Conservation (phyloP, 92 coral and sea anemone species). For the Palythoa grandiflora region DNA sequence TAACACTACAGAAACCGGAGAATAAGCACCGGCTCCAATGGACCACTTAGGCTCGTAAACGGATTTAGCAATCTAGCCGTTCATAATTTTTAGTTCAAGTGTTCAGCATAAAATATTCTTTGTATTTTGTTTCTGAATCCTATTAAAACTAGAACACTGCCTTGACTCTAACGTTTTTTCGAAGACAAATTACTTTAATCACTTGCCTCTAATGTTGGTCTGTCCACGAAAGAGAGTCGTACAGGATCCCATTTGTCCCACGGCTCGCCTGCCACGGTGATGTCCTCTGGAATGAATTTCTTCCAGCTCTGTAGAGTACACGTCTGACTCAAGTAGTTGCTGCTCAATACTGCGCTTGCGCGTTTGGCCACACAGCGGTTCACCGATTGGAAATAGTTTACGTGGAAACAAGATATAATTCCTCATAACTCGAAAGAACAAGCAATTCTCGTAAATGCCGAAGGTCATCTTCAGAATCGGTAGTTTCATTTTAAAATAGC, state of each 20-base stretch:
- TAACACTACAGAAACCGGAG: too few species aligned
- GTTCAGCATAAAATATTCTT: too few species aligned
- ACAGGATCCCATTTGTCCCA: constrained; percentile 71
- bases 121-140: too few species aligned
- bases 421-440: constrained; percentile 69
- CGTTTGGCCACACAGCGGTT: constrained; percentile 73
- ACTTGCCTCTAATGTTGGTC: constrained; percentile 31
- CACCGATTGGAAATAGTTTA: constrained; percentile 85
- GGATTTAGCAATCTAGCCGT: too few species aligned
- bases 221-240: constrained; percentile 61
- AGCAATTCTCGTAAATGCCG: constrained; percentile 84
- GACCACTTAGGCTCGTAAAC: too few species aligned
- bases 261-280: constrained; percentile 63
- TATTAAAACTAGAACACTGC: too few species aligned
- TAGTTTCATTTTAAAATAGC: constrained; percentile 80
- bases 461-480: constrained; percentile 92
- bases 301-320: constrained; percentile 87
- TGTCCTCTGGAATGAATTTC: constrained; percentile 67
- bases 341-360: constrained; percentile 83
- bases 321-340: constrained; percentile 81
- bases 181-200: background rate
- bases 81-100: too few species aligned
- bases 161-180: constrained; percentile 8
- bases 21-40: too few species aligned
- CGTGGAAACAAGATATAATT: constrained; percentile 77